phyloP scores from a whole-genome alignment of 2,888 invertebrate species.

The Drosophila stalkeri region DNA sequence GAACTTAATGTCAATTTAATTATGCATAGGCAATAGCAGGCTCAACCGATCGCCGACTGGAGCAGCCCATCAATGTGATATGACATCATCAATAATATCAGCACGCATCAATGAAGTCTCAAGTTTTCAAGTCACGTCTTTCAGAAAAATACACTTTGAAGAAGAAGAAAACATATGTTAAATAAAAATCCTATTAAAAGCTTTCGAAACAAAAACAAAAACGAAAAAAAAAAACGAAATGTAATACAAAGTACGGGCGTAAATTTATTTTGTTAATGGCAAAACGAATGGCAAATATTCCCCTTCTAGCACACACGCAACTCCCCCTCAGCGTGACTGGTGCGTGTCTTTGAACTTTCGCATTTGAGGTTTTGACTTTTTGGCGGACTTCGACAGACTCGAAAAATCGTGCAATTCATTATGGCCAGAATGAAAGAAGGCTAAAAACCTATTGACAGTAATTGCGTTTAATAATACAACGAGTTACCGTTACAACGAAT shows the following conservation, averaged over 20 bases:
- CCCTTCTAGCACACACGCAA: conserved; percentile 3
- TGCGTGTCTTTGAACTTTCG: conserved; percentile 74
- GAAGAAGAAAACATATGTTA: conserved; percentile 62
- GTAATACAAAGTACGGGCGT: conserved; percentile 21
- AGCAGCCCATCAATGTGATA: conserved; percentile 17
- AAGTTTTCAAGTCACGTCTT: conserved; percentile 53
- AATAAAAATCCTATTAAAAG: conserved; percentile 76
- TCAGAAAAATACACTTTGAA: background rate
- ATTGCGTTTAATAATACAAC: conserved; percentile 73
- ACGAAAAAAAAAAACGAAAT: conserved; percentile 15
- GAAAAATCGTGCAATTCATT: conserved; percentile 71
- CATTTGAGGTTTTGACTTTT: conserved; percentile 35
- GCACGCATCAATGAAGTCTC: conserved; percentile 51
- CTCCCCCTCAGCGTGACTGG: conserved; percentile 8
- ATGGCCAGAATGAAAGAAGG: conserved; percentile 45
- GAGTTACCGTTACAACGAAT: conserved; percentile 66
- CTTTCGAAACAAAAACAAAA: conserved; percentile 48
- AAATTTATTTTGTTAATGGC: conserved; percentile 65
- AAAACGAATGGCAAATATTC: conserved; percentile 37
- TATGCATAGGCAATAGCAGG: conserved; percentile 18
- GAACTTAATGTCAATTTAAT: conserved; percentile 46
- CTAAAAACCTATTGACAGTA: conserved; percentile 68
- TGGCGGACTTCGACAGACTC: conserved; percentile 22
- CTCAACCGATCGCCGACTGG: background rate
- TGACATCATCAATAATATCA: conserved; percentile 64